phyloP scores from a whole-genome alignment of 2,797 vertebrate species.

The Novumbra hubbsi region DNA sequence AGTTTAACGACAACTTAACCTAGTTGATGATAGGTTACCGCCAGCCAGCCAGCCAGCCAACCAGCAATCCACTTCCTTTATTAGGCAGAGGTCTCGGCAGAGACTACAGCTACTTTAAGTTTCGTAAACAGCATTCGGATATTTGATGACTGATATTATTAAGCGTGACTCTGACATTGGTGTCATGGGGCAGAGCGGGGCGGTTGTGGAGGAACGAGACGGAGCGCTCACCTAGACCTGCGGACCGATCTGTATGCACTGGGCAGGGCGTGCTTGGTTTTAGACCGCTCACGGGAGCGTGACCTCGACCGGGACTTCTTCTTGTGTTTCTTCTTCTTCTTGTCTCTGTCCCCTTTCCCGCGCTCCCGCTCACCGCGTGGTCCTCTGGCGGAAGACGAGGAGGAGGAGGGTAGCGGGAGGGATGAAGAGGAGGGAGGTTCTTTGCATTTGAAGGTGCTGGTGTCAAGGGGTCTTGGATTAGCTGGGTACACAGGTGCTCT shows the following conservation, averaged over 20 bases:
- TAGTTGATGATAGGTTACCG: slow-evolving; percentile 1
- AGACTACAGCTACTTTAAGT: background rate
- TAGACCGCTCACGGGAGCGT: slow-evolving; percentile 78
- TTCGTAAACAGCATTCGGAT: background rate
- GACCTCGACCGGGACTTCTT: slow-evolving; percentile 85
- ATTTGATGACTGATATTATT: background rate
- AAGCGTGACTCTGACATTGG: background rate
- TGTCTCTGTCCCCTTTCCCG: slow-evolving; percentile 83
- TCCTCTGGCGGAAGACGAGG: slow-evolving; percentile 33
- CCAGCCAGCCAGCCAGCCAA: background rate
- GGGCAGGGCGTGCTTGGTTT: slow-evolving; percentile 89
- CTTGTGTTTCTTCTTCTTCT: slow-evolving; percentile 94
- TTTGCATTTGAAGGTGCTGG: slow-evolving; percentile 65
- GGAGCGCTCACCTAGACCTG: slow-evolving; percentile 8
- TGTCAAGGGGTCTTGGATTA: slow-evolving; percentile 43
- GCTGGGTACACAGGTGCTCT: slow-evolving; percentile 37
- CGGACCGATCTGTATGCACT: slow-evolving; percentile 86
- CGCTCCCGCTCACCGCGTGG: slow-evolving; percentile 41
- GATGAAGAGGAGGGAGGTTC: slow-evolving; percentile 59
- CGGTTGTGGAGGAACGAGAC: background rate
- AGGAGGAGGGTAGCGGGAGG: slow-evolving; percentile 35
- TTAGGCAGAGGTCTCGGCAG: background rate
- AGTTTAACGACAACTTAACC: background rate
- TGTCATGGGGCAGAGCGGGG: background rate
- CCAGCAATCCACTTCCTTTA: background rate